A percentile compares a stretch with the other conserved stretches of the same genome.
These are phyloP conservation scores for Drosophila mayaguana DNA, from an alignment of 2,888 invertebrate species.

Conservation along the genomic window DNA sequence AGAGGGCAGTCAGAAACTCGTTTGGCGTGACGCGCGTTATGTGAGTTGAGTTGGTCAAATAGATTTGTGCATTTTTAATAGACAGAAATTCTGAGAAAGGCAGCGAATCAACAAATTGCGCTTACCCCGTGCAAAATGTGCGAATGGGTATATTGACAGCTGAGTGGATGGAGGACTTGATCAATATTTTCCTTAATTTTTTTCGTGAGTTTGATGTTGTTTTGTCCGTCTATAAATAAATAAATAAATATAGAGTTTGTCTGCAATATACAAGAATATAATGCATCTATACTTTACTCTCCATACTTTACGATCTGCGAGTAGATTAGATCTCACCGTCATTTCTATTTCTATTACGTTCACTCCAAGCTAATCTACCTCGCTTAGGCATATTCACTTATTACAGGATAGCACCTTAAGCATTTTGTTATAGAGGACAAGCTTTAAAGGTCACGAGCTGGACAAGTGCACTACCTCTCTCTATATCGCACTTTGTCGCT, in stretches of 20 bases:
- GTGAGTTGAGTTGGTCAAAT: constrained; percentile 13
- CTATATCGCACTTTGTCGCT: too few relatives aligned
- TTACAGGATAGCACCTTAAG: not conserved
- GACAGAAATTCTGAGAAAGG: constrained; percentile 38
- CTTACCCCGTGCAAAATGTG: not conserved
- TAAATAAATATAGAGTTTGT: too few relatives aligned
- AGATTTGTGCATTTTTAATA: constrained; percentile 24
- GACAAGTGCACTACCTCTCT: not conserved
- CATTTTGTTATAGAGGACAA: not conserved
- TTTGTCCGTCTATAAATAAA: too few relatives aligned
- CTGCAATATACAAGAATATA: too few relatives aligned
- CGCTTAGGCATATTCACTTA: too few relatives aligned
- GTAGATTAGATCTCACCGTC: not conserved
- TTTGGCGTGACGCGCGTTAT: constrained; percentile 32
- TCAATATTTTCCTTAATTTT: not conserved
- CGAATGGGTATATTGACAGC: not conserved
- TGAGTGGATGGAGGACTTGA: not conserved
- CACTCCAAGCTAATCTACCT: not conserved
- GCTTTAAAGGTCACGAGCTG: not conserved
- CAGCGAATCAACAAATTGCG: not conserved
- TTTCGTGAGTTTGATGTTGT: too few relatives aligned
- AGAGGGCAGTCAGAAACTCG: constrained; percentile 22
- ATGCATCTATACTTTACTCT: not conserved
- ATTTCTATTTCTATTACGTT: not conserved
- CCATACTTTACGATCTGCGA: too few relatives aligned